Evolutionary conservation across 2,113 vertebrate species (phyloP), one percentile per base, ranked within the genome.

Genomic region (Labrus mixtus): DNA sequence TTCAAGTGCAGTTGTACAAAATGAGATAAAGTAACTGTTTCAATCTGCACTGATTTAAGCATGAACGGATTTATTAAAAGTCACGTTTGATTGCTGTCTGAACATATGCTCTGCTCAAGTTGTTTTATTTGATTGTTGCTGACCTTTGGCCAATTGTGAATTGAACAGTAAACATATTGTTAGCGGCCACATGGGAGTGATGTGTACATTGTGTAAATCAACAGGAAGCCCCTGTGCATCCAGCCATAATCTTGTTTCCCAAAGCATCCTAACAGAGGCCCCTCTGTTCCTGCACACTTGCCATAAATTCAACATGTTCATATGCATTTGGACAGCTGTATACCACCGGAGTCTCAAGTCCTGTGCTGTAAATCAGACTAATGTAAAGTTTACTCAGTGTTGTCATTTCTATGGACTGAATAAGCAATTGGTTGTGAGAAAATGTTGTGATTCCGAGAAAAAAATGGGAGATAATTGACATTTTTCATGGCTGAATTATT

Each of bases 351-450:
- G 45, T 36, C 20, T 43, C 71, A 33, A 41, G 81, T 85, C 56
- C 69, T 76, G 82, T 87, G 75, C 81, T 83, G 75, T 90, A 83
- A 76, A 73, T 64, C 48, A 67, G 72, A 93, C 94, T 93, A 51
- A 73, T 54, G 87, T 91, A 86, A 91, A 92, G 93, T 91, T 95
- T 94, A 94, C 10, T 83, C 20, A 95, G 95, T 95, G 92, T 95
- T 93, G 94, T 95, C 94, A 66, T 79, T 66, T 77, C 68, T 95
- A 95, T 95, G 95, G 95, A 95, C 92, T 95, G 94, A 96, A 94
- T 62, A 94, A 93, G 93, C 37, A 48, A 93, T 90, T 96, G 95
- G 95, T 94, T 95, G 94, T 95, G 93, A 94, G 92, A 94, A 94
- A 76, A 82, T 67, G 55, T 76, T 63, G 62, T 83, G 68, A 86